These are phyloP conservation scores for Catalaphyllia jardinei DNA, from an alignment of 64 coral and sea anemone species.

Conservation along the genomic window DNA sequence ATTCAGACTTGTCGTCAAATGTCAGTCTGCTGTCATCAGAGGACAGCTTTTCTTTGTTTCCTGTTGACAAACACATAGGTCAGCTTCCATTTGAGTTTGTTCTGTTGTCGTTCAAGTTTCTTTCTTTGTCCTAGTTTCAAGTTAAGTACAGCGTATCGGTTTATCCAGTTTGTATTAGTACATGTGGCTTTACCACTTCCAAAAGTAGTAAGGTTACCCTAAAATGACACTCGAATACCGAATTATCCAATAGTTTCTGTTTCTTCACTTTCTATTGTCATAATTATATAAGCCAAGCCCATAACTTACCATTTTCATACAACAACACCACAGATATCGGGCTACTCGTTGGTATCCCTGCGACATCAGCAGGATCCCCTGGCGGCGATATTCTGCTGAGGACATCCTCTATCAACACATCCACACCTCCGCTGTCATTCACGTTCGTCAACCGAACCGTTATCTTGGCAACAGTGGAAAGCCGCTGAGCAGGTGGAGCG, in stretches of 20 bases:
- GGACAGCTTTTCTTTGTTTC: constrained; percentile 3
- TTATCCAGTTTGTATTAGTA: too few relatives aligned
- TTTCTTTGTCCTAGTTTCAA: too few relatives aligned
- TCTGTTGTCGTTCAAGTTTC: too few relatives aligned
- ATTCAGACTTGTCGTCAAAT: constrained; percentile 54
- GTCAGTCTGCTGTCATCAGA: constrained; percentile 6
- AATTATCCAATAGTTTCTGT: too few relatives aligned
- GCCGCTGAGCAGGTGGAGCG: constrained; percentile 19
- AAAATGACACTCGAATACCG: too few relatives aligned
- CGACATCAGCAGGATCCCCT: constrained; percentile 49
- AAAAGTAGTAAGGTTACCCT: too few relatives aligned
- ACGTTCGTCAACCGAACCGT: constrained; percentile 60
- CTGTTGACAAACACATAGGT: not conserved
- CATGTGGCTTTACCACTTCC: too few relatives aligned
- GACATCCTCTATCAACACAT: constrained; percentile 29
- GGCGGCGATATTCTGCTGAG: constrained; percentile 2
- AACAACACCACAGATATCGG: constrained; percentile 40
- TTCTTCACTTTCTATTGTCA: too few relatives aligned
- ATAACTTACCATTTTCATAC: constrained; percentile 50
- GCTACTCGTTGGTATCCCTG: constrained; percentile 23
- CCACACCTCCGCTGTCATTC: constrained; percentile 61
- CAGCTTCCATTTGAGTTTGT: not conserved
- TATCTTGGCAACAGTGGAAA: constrained; percentile 33
- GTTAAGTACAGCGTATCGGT: too few relatives aligned
- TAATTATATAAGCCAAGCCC: not conserved